Evolutionary conservation across 2,113 vertebrate species (phyloP), one percentile per base, ranked within the genome.

Genomic region (Burhinus bistriatus): DNA sequence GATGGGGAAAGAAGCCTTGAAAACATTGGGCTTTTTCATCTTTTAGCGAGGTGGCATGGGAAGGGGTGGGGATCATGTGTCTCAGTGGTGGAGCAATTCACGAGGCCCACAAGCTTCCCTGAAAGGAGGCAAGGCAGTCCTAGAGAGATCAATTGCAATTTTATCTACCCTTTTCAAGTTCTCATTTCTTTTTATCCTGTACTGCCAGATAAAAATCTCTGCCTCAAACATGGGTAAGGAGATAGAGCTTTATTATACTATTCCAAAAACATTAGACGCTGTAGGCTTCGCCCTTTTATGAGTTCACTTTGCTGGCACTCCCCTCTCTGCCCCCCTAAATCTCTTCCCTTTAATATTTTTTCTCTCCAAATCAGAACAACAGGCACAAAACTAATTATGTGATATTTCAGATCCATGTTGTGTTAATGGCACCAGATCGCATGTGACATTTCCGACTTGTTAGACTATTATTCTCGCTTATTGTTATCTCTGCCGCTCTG

Each of bases 331-430:
- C 79, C 87, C 89, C 91, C 85, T 54, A 69, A 27, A 91, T 89
- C 75, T 92, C 87, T 96, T 94, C 79, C 71, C 82, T 97, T 96
- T 95, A 95, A 94, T 91, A 94, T 95, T 97, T 97, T 94, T 94
- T 93, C 96, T 92, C 82, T 97, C 85, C 97, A 94, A 95, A 97
- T 97, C 97, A 95, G 90, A 97, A 98, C 97, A 98, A 98, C 98
- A 98, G 97, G 94, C 73, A 96, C 96, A 57, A 89, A 97, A 97
- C 98, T 98, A 98, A 98, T 98, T 98, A 97, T 95, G 97, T 97
- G 98, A 97, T 97, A 98, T 97, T 98, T 98, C 97, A 98, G 97
- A 98, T 98, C 97, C 97, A 94, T 96, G 93, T 98, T 96, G 97
- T 97, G 97, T 97, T 98, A 98, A 98, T 98, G 97, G 97, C 97